These are phyloP conservation scores for Thyatira batis DNA, from an alignment of 2,888 invertebrate species.

Conservation along the genomic window DNA sequence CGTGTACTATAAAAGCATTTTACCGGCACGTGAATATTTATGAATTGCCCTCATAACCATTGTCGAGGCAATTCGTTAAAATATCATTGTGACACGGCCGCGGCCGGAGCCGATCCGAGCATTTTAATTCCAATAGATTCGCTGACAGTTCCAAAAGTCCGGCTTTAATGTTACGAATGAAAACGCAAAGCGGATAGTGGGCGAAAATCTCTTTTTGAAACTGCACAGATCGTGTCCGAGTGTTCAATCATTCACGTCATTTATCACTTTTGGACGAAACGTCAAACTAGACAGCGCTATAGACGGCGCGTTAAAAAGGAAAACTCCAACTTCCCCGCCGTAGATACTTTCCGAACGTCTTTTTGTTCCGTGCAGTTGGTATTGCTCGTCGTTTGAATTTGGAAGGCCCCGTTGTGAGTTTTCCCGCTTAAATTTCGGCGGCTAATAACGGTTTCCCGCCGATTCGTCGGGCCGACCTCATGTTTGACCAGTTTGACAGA, in stretches of 20 bases:
- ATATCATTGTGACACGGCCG: conserved; percentile 43
- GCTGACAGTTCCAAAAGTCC: conserved; percentile 34
- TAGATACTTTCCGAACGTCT: conserved; percentile 74
- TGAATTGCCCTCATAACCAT: conserved; percentile 54
- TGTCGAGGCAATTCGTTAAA: conserved; percentile 61
- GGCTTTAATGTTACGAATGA: conserved; percentile 42
- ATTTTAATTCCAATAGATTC: conserved; percentile 66
- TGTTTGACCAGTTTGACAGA: conserved; percentile 81
- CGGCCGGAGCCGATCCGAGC: conserved; percentile 43
- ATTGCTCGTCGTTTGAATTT: conserved; percentile 55
- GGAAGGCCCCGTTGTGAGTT: conserved; percentile 41
- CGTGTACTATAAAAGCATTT: conserved; percentile 67
- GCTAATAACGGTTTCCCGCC: conserved; percentile 60
- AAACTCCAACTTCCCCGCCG: conserved; percentile 50
- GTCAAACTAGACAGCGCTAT: conserved; percentile 72
- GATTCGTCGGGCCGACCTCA: conserved; percentile 51
- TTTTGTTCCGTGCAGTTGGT: conserved; percentile 71
- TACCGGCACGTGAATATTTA: conserved; percentile 74
- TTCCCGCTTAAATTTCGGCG: conserved; percentile 59
- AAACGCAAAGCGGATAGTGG: conserved; percentile 53
- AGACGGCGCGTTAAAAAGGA: conserved; percentile 69
- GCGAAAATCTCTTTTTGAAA: conserved; percentile 63
- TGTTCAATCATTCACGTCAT: conserved; percentile 78
- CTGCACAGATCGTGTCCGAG: conserved; percentile 56
- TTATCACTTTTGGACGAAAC: conserved; percentile 76